phyloP scores from a whole-genome alignment of 2,113 vertebrate species.

The Danionella cerebrum region DNA sequence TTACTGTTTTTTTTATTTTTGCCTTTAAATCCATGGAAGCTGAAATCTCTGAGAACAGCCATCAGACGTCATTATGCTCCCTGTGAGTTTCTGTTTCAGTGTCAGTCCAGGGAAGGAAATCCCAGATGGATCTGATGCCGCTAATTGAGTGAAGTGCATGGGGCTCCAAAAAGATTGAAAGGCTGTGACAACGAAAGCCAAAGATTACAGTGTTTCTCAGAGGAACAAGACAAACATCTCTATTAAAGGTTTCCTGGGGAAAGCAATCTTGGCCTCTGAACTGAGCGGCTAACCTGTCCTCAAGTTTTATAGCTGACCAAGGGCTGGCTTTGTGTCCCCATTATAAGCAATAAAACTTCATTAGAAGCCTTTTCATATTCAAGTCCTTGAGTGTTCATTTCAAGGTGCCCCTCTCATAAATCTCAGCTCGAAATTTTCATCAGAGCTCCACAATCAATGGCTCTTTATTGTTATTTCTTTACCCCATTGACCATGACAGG shows the following conservation, averaged over 20 bases:
- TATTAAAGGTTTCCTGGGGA: slow-evolving; percentile 21
- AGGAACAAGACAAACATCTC: not conserved
- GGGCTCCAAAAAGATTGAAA: not conserved
- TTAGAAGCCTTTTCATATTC: not conserved
- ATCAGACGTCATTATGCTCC: not conserved
- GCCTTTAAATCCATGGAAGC: too few species aligned
- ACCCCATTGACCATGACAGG: not conserved
- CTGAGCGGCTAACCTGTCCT: slow-evolving; percentile 3
- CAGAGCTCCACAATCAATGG: slow-evolving; percentile 18
- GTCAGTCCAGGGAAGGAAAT: not conserved
- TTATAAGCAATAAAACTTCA: slow-evolving; percentile 15
- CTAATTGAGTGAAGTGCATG: slow-evolving; percentile 6
- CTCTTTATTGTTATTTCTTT: slow-evolving; percentile 21
- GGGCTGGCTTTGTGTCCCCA: not conserved
- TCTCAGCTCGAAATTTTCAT: slow-evolving; percentile 19
- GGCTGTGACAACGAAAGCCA: not conserved
- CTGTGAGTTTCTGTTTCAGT: not conserved
- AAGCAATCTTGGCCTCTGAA: slow-evolving; percentile 16
- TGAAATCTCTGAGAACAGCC: not conserved
- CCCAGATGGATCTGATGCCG: slow-evolving; percentile 9
- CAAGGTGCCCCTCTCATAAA: slow-evolving; percentile 10
- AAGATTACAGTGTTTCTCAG: slow-evolving; percentile 6
- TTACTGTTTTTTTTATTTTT: too few species aligned
- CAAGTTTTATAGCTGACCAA: not conserved
- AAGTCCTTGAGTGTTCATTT: slow-evolving; percentile 3